A percentile compares a stretch with the other conserved stretches of the same genome.
phyloP scores from a whole-genome alignment of 2,888 invertebrate species.

The Willowsia nigromaculata region DNA sequence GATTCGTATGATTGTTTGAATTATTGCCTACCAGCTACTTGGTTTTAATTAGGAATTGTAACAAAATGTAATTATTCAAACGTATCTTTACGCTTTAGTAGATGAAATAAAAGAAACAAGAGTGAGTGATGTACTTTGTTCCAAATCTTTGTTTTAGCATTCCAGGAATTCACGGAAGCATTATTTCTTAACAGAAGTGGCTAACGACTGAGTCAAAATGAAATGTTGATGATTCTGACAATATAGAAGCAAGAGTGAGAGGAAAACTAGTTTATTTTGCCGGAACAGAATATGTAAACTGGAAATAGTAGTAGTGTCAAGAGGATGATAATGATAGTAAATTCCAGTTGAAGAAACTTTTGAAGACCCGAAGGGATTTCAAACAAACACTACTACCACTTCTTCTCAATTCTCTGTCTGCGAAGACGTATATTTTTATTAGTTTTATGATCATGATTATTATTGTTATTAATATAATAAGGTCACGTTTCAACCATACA shows the following conservation, averaged over 20 bases:
- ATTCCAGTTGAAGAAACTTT: slow-evolving; percentile 67
- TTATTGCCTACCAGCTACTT: neutral
- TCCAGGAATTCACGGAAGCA: neutral
- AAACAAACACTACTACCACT: slow-evolving; percentile 52
- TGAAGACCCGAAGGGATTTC: slow-evolving; percentile 58
- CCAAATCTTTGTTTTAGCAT: neutral
- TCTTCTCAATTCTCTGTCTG: neutral
- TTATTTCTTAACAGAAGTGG: neutral
- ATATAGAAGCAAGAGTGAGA: neutral
- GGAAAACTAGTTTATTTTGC: neutral
- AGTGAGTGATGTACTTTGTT: neutral
- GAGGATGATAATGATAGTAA: slow-evolving; percentile 35
- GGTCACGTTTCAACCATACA: slow-evolving; percentile 60
- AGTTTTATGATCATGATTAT: slow-evolving; percentile 55
- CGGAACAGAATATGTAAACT: neutral
- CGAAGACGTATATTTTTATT: slow-evolving; percentile 40
- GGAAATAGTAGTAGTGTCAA: neutral
- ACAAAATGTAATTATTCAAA: slow-evolving; percentile 14
- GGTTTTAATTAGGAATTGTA: neutral
- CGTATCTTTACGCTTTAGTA: neutral
- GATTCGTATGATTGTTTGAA: too few relatives aligned
- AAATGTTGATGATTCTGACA: neutral
- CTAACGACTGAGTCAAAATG: neutral
- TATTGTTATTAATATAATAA: slow-evolving; percentile 65
- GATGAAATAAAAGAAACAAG: neutral